A percentile compares a stretch with the other conserved stretches of the same genome.
phyloP scores from a whole-genome alignment of 2,888 invertebrate genomes.

The Agrilus biguttatus region DNA sequence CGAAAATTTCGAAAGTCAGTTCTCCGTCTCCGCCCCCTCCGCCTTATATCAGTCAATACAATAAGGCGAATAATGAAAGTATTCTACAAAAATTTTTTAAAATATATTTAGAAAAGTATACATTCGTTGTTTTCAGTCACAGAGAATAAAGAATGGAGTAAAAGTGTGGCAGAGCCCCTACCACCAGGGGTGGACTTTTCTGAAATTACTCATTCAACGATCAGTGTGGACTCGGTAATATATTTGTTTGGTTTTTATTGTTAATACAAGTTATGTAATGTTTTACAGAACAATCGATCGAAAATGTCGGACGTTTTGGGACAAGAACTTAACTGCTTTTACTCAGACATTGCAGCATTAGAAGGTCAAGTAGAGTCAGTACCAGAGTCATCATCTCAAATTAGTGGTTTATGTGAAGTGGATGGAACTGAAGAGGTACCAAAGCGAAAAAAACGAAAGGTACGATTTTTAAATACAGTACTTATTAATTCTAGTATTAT shows the following conservation, averaged over 20 bases:
- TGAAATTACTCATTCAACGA: constrained; percentile 16
- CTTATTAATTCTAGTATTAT: background rate
- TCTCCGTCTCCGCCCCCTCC: constrained; percentile 10
- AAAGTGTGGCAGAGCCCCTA: constrained; percentile 28
- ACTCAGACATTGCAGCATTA: constrained; percentile 42
- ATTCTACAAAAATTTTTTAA: too few species aligned
- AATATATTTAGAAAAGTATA: too few species aligned
- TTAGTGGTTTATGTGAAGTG: background rate
- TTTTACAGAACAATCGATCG: too few species aligned
- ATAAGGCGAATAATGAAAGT: background rate
- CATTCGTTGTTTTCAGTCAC: too few species aligned
- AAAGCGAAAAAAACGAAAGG: constrained; percentile 20
- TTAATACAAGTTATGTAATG: too few species aligned
- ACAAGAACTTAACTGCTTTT: constrained; percentile 43
- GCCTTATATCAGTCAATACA: constrained; percentile 6
- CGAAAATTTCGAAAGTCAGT: constrained; percentile 9
- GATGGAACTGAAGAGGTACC: constrained; percentile 14
- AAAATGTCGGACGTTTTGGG: constrained; percentile 25
- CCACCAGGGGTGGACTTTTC: constrained; percentile 39
- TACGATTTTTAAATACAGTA: background rate
- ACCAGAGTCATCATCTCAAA: constrained; percentile 10
- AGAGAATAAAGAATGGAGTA: too few species aligned
- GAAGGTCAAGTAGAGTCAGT: constrained; percentile 24
- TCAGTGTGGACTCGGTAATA: background rate
- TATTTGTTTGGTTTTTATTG: background rate